phyloP scores from a whole-genome alignment of 2,888 invertebrate genomes.

The Dasysyrphus albostriatus region DNA sequence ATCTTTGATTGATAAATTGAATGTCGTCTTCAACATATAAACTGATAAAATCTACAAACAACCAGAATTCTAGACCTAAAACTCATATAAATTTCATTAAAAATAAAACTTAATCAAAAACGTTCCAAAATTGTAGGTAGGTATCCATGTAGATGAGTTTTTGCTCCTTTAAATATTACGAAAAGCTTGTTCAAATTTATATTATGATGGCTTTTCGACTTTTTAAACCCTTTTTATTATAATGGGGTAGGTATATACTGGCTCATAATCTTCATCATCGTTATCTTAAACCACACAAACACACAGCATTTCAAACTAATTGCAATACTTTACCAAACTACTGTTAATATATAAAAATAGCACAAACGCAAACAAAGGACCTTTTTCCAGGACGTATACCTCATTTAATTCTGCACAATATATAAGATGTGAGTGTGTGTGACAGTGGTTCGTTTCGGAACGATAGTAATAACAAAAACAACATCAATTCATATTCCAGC shows the following conservation, averaged over 20 bases:
- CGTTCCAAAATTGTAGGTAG: too few relatives aligned
- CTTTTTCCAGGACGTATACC: neutral
- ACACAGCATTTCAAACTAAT: neutral
- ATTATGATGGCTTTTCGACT: neutral
- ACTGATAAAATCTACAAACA: too few relatives aligned
- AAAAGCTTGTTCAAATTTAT: neutral
- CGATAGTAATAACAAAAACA: slow-evolving; percentile 1
- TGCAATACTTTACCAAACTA: neutral
- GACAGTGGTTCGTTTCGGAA: slow-evolving; percentile 12
- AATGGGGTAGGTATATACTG: neutral
- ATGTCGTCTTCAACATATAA: too few relatives aligned
- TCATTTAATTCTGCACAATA: slow-evolving; percentile 3
- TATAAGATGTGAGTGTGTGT: neutral
- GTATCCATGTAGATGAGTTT: too few relatives aligned
- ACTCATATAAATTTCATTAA: neutral
- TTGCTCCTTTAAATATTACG: too few relatives aligned
- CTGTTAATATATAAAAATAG: neutral
- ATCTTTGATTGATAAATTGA: too few relatives aligned
- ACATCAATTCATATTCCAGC: slow-evolving; percentile 1
- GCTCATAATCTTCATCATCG: neutral
- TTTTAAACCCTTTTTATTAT: neutral
- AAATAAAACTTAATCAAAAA: too few relatives aligned
- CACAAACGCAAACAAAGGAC: neutral
- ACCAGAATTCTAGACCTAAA: neutral
- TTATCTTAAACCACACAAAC: neutral